Evolutionary conservation across 2,888 invertebrate species (phyloP), one percentile per base, ranked within the genome.

Genomic region (Odontothrips loti): DNA sequence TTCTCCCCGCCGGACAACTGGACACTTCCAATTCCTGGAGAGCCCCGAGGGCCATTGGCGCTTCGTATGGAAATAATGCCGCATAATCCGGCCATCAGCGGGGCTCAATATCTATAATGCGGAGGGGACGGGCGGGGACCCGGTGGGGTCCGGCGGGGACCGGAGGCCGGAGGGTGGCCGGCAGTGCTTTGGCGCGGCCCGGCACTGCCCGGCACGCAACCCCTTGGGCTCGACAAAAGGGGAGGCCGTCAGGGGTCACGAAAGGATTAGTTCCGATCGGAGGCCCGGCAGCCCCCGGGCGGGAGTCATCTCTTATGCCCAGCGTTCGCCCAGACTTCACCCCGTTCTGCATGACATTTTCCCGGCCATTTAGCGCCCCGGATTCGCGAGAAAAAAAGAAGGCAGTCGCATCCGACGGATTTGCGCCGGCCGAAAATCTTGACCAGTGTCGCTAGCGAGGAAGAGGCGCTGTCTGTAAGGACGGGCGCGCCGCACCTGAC

Each of bases 91-190:
- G 68, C 68, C 68, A 75, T 75, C 68, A 75, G 27, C 68, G 27
- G 68, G 68, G 68, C 68, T 75, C 68, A 75, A 75, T 75, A 75
- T 75, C 68, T 23, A 75, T 75, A 75, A 75, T 75, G 68, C 23
- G 68, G 27, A 27, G 58, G 20, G 20, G 17, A n/a, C 12, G n/a
- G 51, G 51, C 51, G 51, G 15, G 12, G 51, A 17, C 51, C 51
- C 15, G 48, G 48, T 15, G 48, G 48, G 48, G 48, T 17, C 51
- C 17, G 10, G 58, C 58, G 15, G 48, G 48, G 48, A n/a, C 58
- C 58, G 58, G 12, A 43, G 34, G 34, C 34, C 34, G 34, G 34
- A 43, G 34, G 34, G 34, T 43, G 34, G 58, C 58, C 58, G 58
- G 58, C 68, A 6, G 34, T 43, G 34, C 34, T 43, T 43, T 43